These are phyloP conservation scores for Timema cristinae DNA, from an alignment of 2,888 invertebrate species.

Conservation along the genomic window DNA sequence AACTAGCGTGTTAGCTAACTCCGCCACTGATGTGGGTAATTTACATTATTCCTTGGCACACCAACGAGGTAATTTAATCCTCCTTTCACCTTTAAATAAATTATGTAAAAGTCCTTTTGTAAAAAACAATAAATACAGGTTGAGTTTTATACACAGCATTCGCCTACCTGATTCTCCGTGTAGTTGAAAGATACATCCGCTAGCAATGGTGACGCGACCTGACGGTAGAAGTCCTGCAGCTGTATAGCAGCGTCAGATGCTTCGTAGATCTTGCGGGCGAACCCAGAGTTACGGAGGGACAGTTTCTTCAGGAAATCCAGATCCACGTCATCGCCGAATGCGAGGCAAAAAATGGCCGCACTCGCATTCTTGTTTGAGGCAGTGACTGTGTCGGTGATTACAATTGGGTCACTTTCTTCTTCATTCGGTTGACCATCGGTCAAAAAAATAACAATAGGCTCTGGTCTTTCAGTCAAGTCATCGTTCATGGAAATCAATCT, in stretches of 20 bases:
- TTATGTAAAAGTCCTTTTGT: too few species aligned
- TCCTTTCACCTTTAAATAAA: too few species aligned
- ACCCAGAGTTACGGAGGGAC: constrained; percentile 61
- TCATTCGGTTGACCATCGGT: constrained; percentile 65
- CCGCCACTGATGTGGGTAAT: too few species aligned
- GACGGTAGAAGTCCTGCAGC: constrained; percentile 59
- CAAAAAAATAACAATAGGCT: constrained; percentile 61
- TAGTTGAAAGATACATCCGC: constrained; percentile 63
- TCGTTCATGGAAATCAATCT: not conserved
- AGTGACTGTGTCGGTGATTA: constrained; percentile 45
- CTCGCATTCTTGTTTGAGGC: constrained; percentile 5
- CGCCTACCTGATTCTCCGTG: constrained; percentile 50
- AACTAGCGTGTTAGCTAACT: too few species aligned
- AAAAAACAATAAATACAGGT: too few species aligned
- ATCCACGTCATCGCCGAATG: constrained; percentile 68
- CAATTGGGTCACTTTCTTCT: constrained; percentile 51
- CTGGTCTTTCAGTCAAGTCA: constrained; percentile 38
- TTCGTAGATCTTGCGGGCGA: constrained; percentile 67
- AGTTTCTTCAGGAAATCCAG: constrained; percentile 61
- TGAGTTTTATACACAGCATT: too few species aligned
- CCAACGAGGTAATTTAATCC: too few species aligned
- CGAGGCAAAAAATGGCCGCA: constrained; percentile 59
- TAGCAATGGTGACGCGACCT: constrained; percentile 65
- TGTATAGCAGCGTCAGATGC: constrained; percentile 65
- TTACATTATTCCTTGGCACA: too few species aligned